phyloP scores from a whole-genome alignment of 2,888 invertebrate species.

The Aethes cnicana region DNA sequence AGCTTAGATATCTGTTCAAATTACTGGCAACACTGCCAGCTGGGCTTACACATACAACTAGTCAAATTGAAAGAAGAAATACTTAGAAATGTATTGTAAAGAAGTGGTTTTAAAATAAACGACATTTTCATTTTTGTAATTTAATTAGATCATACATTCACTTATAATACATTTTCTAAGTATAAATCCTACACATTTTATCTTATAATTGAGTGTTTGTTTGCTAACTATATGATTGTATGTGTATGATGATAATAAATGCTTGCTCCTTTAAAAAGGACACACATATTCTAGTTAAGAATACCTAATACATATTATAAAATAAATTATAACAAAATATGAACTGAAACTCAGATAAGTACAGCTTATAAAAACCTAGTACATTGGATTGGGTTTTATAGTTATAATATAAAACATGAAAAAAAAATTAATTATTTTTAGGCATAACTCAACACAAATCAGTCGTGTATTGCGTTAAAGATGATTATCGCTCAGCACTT shows the following conservation, averaged over 20 bases:
- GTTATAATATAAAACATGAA: too few relatives aligned
- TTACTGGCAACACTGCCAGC: neutral
- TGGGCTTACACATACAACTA: neutral
- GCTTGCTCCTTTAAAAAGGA: conserved; percentile 14
- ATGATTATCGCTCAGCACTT: too few relatives aligned
- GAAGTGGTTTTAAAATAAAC: neutral
- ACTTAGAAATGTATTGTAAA: conserved; percentile 6
- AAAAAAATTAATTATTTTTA: too few relatives aligned
- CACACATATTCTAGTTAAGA: too few relatives aligned
- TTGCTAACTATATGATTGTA: neutral
- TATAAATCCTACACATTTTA: conserved; percentile 12
- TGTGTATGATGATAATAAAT: conserved; percentile 15
- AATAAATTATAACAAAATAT: too few relatives aligned
- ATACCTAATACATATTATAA: too few relatives aligned
- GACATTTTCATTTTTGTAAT: conserved; percentile 1
- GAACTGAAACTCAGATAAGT: too few relatives aligned
- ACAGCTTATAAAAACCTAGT: too few relatives aligned
- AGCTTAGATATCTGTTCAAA: neutral
- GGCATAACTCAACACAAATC: too few relatives aligned
- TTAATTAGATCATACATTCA: conserved; percentile 2
- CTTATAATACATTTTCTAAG: conserved; percentile 12
- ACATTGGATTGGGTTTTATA: too few relatives aligned
- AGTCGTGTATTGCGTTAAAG: too few relatives aligned
- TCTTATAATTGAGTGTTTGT: conserved; percentile 6
- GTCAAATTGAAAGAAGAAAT: conserved; percentile 6